Base-by-base conservation (phyloP, 2,888 invertebrate species). In the Frankliniella fusca region DNA sequence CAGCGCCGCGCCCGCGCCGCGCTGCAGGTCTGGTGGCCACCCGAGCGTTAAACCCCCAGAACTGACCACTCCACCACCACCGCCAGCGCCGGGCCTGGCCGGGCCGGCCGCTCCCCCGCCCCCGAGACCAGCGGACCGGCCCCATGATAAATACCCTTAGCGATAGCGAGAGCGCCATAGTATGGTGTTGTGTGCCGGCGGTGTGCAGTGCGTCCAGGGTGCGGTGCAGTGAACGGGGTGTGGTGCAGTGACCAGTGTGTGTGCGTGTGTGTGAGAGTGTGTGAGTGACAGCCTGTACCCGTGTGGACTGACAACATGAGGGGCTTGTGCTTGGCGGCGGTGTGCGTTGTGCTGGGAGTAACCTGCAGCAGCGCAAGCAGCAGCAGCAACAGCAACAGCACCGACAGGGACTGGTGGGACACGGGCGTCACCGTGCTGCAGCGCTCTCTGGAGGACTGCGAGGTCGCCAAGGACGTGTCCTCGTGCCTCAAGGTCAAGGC, bases 401-500 rank as follows among this genome's bases (percentile, higher is more conserved):
- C 12, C 20, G 54, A 20, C 10, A 54, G 54, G 54, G 27, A 27
- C 70, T 76, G 70, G 70, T 76, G 70, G 70, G 70, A 76, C 23
- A 0, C 70, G 70, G 70, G 70, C 70, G 27, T 76, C 70, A 27
- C 27, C 11, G 70, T 76, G 70, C 27, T 76, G 70, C 70, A 76
- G 70, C n/a, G 70, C 23, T 76, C 70, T 8, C 70, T 76, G 70
- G 23, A 76, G 70, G 70, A 76, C 23, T 76, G 70, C 70, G 70
- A 76, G 70, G 70, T 11, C 0, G 70, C 70, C 70, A 23, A 27
- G 23, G 70, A 76, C 70, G 70, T 76, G 70, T n/a, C 70, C 70
- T 76, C 70, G 70, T 76, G 70, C 27, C 70, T 76, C 70, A 76
- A 76, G 70, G 27, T 76, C 70, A 76, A 76, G 70, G 70, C 70